Base-by-base conservation (phyloP, 2,888 invertebrate genomes). In the Erebia ligea region DNA sequence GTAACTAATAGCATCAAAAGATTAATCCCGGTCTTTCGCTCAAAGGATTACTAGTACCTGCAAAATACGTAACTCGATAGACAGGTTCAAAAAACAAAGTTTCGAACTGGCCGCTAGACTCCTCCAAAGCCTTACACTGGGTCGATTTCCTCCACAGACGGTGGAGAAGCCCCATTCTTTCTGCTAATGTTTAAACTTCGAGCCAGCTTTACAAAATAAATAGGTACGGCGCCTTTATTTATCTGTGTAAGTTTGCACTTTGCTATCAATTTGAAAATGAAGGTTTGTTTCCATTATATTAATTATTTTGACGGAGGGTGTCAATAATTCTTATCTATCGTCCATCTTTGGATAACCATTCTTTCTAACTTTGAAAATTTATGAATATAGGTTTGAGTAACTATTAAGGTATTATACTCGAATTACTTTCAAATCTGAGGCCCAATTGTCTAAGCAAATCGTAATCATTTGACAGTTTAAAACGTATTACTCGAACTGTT, bases 71-170 rank as follows among this genome's bases (percentile, higher is more conserved):
- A 2, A 88, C 80, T 54, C 91, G 82, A 73, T 91, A 90, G 2
- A 87, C 81, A 0, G 86, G 83, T 68, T 86, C 90, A 76, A 90
- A 92, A 81, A 92, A 92, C 52, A 81, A 77, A 9, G 78, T 86
- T 77, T 92, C 91, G 69, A 84, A 80, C 73, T 76, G 73, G 19
- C 90, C 89, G 68, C 87, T 87, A 3, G 87, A 85, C 34, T 83
- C 77, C 25, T 86, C 83, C 67, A 91, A 71, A 25, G 90, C 88
- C 74, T 83, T 83, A 11, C 90, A 89, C 34, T 82, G 79, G 15
- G 88, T 86, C 67, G 87, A 70, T 74, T 78, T 87, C 65, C 75
- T 79, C 87, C 88, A 90, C 56, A 68, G 58, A 66, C 78, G 69
- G 72, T 78, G 48, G 82, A 77, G 57, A 67, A 78, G 19, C 11